These are phyloP conservation scores for Tetramorium parvispinum DNA, from an alignment of 1,140 invertebrate species.

Conservation along the genomic window DNA sequence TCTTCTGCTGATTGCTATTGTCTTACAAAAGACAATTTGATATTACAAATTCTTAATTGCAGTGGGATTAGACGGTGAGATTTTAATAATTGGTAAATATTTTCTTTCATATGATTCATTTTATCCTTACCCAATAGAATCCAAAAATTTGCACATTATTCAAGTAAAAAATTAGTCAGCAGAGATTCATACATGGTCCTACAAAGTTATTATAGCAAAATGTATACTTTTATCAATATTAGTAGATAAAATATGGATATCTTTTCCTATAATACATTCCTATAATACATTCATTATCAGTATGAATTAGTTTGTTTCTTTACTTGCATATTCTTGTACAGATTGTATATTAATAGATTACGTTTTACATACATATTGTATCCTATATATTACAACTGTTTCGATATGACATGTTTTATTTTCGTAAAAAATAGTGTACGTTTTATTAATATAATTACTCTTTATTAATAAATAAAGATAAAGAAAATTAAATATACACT, in stretches of 20 bases:
- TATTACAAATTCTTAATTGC: not conserved
- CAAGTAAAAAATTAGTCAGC: not conserved
- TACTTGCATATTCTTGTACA: too few relatives aligned
- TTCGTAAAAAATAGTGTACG: too few relatives aligned
- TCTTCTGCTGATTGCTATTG: not conserved
- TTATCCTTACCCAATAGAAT: not conserved
- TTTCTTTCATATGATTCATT: not conserved
- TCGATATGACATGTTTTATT: too few relatives aligned
- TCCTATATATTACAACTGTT: too few relatives aligned
- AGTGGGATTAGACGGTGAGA: not conserved
- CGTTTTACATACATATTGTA: too few relatives aligned
- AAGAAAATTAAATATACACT: too few relatives aligned
- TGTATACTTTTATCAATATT: not conserved
- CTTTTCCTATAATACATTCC: conserved; percentile 5
- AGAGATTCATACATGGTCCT: not conserved
- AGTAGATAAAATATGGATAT: not conserved
- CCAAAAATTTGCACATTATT: not conserved
- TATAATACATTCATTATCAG: conserved; percentile 4
- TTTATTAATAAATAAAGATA: too few relatives aligned
- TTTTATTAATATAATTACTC: too few relatives aligned
- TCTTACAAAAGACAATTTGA: not conserved
- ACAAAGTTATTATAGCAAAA: not conserved
- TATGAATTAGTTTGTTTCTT: not conserved
- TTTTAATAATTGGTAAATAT: not conserved
- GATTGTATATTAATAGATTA: too few relatives aligned